Percentiles rank a stretch among this genome's conserved stretches.
phyloP scores from a whole-genome alignment of 2,113 vertebrate species.

The Coptodon rendalli region DNA sequence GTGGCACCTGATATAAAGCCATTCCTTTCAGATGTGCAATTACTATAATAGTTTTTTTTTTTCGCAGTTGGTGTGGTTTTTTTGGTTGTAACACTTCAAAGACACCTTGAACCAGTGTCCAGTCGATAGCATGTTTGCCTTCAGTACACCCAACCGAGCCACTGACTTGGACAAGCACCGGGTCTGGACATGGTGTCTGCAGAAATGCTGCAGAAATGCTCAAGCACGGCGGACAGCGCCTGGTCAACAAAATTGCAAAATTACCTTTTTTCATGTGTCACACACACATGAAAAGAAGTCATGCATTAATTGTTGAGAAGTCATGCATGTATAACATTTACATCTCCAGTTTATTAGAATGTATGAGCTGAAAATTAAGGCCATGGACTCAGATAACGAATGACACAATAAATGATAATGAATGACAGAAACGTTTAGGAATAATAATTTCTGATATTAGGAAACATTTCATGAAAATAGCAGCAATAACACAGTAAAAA shows the following conservation, averaged over 20 bases:
- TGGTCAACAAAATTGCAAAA: background rate
- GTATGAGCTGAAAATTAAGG: background rate
- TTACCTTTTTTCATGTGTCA: background rate
- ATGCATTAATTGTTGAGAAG: background rate
- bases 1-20: background rate
- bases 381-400: background rate
- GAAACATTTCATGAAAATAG: background rate
- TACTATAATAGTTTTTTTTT: accelerated
- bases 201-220: background rate
- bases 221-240: background rate
- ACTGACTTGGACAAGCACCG: background rate
- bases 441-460: background rate
- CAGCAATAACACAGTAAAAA: background rate
- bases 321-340: background rate
- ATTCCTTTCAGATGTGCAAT: background rate
- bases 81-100: background rate
- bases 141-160: background rate
- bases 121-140: background rate
- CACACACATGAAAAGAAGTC: background rate
- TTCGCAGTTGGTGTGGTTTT: background rate
- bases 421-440: background rate
- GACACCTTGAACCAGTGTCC: background rate
- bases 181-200: background rate
- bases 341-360: background rate
- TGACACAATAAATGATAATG: background rate